Base-by-base conservation (phyloP, 2,888 invertebrate genomes). In the Troides helena region DNA sequence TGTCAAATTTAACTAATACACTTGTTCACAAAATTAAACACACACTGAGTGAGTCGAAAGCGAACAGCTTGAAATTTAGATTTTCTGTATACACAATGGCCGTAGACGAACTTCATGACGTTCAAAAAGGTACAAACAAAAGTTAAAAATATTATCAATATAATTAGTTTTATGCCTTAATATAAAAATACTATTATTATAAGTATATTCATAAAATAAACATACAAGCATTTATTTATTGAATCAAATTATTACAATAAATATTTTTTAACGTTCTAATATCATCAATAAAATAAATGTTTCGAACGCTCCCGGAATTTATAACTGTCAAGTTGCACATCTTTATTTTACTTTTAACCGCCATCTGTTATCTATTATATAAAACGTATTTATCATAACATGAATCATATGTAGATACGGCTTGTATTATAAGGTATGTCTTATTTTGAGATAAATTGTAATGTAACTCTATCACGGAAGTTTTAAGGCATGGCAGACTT, bases 41-140 rank as follows among this genome's bases (percentile, higher is more conserved):
- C 66, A 73, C 79, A 79, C 77, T 78, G 78, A 78, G 78, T 76
- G 75, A 78, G 83, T 81, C 80, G 82, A 86, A 83, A 84, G 86
- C 86, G 86, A 85, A 81, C 83, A 83, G 81, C 78, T 80, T 78
- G 81, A 69, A 70, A 66, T 66, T 81, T 82, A 82, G 75, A 80
- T 80, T 83, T 84, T 85, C 36, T 53, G 58, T 21, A 21, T 18
- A 43, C 25, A 69, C 66, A 70, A 70, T 70, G 66, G 70, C 62
- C 65, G 65, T 50, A 65, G 63, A 58, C 62, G 56, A 68, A 62
- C 59, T 71, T 71, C 56, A 56, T 63, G 18, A 63, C 71, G 65
- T 71, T 71, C 66, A 30, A 63, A 71, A 71, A 21, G 14, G 4
- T 12, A 18, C 50, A 50, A 39, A 39, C 14, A 17, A 50, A 17